These are phyloP conservation scores for Siniperca undulata DNA, from an alignment of 2,797 vertebrate genomes.

Conservation along the genomic window DNA sequence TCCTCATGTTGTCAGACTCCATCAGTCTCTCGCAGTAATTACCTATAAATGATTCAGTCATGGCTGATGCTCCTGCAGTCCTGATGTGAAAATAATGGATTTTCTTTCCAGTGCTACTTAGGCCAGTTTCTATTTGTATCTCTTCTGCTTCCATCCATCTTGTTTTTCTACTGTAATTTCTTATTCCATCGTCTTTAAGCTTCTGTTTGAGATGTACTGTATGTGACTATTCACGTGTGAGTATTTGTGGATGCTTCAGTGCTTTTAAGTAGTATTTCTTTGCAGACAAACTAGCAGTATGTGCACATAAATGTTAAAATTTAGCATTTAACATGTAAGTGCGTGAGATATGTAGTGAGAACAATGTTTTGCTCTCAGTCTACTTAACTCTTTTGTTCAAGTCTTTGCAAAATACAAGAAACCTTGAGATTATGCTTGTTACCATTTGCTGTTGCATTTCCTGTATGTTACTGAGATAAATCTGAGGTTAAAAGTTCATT, in stretches of 20 bases:
- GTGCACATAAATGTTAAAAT: no score
- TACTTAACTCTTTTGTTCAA: no score
- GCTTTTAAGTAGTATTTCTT: background rate
- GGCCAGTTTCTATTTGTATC: background rate
- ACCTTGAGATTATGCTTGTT: background rate
- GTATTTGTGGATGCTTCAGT: background rate
- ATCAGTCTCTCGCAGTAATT: slow-evolving; percentile 54
- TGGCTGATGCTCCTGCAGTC: slow-evolving; percentile 29
- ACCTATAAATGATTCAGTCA: slow-evolving; percentile 56
- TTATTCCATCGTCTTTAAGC: slow-evolving; percentile 1
- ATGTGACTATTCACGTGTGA: background rate
- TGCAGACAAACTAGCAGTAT: no score
- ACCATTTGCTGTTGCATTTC: background rate
- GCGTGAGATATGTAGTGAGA: no score
- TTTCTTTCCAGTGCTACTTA: slow-evolving; percentile 12
- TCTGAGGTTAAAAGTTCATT: background rate
- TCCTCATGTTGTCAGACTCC: slow-evolving; percentile 47
- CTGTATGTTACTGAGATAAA: background rate
- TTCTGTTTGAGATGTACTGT: background rate
- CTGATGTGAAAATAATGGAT: slow-evolving; percentile 35
- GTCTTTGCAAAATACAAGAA: background rate
- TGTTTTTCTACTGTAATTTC: slow-evolving; percentile 14
- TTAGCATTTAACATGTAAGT: no score
- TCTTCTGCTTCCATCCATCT: slow-evolving; percentile 16
- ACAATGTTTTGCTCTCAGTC: no score